These are phyloP conservation scores for Myopa testacea DNA, from an alignment of 2,888 invertebrate species.

Conservation along the genomic window DNA sequence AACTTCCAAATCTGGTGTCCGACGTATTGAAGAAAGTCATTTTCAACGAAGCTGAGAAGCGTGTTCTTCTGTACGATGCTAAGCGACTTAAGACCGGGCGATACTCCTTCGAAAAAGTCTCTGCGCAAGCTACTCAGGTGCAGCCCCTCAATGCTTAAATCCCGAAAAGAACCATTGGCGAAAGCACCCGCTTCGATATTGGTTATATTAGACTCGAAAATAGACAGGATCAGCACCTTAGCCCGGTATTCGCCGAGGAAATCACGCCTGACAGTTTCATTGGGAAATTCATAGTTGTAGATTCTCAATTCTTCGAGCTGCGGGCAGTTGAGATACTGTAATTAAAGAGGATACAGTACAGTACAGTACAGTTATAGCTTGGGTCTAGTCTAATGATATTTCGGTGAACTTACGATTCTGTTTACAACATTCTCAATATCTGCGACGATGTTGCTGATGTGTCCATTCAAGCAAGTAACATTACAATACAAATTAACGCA, in stretches of 20 bases:
- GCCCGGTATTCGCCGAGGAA: constrained; percentile 53
- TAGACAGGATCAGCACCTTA: constrained; percentile 48
- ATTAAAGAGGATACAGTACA: background rate
- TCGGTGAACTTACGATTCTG: too few relatives aligned
- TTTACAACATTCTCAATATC: constrained; percentile 46
- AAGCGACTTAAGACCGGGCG: constrained; percentile 47
- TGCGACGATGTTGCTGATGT: constrained; percentile 46
- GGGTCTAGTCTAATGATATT: too few relatives aligned
- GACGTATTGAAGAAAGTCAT: constrained; percentile 53
- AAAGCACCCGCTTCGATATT: constrained; percentile 55
- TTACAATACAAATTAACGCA: constrained; percentile 50
- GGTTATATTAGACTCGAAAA: constrained; percentile 53
- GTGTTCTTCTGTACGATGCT: constrained; percentile 51
- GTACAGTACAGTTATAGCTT: too few relatives aligned
- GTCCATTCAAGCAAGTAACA: constrained; percentile 53
- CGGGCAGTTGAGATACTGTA: constrained; percentile 47
- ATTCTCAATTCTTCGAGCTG: constrained; percentile 54
- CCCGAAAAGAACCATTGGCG: constrained; percentile 49
- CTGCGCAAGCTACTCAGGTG: constrained; percentile 47
- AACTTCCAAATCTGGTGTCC: constrained; percentile 55
- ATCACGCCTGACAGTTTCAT: constrained; percentile 49
- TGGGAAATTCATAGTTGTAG: constrained; percentile 53
- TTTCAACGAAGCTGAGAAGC: constrained; percentile 43
- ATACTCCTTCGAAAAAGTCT: constrained; percentile 51
- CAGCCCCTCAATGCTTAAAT: constrained; percentile 54